phyloP scores from a whole-genome alignment of 1,140 invertebrate species.

The Drosophila teissieri region DNA sequence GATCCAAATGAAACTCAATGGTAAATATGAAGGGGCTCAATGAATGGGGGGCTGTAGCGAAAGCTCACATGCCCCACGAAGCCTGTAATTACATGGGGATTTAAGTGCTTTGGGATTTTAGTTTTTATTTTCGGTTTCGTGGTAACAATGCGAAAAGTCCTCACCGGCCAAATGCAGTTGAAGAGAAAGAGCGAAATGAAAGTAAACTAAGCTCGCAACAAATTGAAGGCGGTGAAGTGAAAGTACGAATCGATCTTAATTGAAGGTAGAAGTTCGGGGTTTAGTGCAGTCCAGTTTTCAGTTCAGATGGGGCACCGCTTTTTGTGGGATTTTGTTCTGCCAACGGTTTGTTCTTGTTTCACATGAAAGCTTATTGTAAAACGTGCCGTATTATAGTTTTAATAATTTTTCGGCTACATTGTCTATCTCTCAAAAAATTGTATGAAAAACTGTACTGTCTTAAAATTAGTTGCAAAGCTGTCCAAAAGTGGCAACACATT shows the following conservation, averaged over 20 bases:
- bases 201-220: conserved; percentile 40
- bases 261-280: conserved; percentile 30
- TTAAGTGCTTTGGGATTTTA: conserved; percentile 49
- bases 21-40: conserved; percentile 50
- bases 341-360: neutral
- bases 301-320: neutral
- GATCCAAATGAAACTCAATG: conserved; percentile 25
- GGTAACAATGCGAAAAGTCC: conserved; percentile 43
- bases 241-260: conserved; percentile 48
- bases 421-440: too few species aligned
- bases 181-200: conserved; percentile 37
- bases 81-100: conserved; percentile 53
- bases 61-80: conserved; percentile 26
- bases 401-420: neutral
- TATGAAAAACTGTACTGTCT: too few species aligned
- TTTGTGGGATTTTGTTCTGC: conserved; percentile 16
- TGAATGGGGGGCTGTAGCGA: conserved; percentile 39
- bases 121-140: conserved; percentile 46
- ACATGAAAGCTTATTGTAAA: neutral
- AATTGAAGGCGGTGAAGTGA: conserved; percentile 50
- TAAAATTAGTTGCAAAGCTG: too few species aligned
- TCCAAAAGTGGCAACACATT: too few species aligned
- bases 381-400: neutral
- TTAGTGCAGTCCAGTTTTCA: neutral
- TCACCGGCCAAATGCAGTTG: neutral